A percentile compares a stretch with the other conserved stretches of the same genome.
These are phyloP conservation scores for Hydrolagus colliei DNA, from an alignment of 2,797 vertebrate species.

Conservation along the genomic window DNA sequence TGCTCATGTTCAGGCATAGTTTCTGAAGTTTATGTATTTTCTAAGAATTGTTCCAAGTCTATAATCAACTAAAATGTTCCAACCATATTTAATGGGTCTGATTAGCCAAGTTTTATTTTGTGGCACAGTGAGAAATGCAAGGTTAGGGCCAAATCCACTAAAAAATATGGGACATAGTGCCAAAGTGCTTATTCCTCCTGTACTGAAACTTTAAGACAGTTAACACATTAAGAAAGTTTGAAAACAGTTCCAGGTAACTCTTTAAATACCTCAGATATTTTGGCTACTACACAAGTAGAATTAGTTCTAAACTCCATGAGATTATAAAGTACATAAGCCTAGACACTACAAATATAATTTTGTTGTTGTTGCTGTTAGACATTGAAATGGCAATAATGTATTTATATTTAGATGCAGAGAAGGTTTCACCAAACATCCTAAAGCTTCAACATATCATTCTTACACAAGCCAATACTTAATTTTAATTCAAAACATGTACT, in stretches of 20 bases:
- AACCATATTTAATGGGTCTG: background rate
- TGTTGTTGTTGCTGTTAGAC: background rate
- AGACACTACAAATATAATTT: background rate
- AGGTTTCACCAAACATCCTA: background rate
- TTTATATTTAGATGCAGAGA: background rate
- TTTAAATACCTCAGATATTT: background rate
- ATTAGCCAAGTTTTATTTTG: background rate
- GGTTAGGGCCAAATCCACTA: background rate
- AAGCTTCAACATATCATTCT: background rate
- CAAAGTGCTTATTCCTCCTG: too few relatives aligned
- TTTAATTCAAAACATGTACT: background rate
- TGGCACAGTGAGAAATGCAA: background rate
- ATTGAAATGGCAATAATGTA: background rate
- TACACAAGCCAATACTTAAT: background rate
- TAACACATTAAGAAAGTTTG: too few relatives aligned
- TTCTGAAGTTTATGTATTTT: background rate
- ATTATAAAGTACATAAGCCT: too few relatives aligned
- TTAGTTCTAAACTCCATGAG: background rate
- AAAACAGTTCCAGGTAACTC: too few relatives aligned
- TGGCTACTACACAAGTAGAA: background rate
- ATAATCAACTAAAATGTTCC: background rate
- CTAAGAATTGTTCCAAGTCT: background rate
- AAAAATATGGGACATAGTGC: too few relatives aligned
- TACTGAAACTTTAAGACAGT: too few relatives aligned
- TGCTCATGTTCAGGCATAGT: too few relatives aligned